Percentiles rank a stretch among this genome's conserved stretches.
phyloP scores from a whole-genome alignment of 1,140 invertebrate species.

The Venustaconcha ellipsiformis region DNA sequence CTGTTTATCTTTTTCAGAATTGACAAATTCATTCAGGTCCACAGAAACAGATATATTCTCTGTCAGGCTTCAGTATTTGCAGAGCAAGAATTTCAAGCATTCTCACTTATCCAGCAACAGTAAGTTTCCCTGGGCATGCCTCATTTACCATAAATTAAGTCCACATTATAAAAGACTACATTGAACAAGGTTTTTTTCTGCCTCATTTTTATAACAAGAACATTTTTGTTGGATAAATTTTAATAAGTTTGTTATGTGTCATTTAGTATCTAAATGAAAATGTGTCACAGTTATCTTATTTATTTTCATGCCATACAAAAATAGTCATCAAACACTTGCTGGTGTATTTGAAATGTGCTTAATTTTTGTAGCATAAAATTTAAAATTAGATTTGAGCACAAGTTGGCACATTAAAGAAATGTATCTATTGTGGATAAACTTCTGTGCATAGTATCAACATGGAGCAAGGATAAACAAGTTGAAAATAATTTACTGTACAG shows the following conservation, averaged over 20 bases:
- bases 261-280: not conserved
- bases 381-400: too few species aligned
- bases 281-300: not conserved
- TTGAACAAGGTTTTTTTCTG: not conserved
- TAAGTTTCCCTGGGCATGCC: slow-evolving; percentile 1
- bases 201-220: not conserved
- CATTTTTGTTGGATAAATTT: not conserved
- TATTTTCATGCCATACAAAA: too few species aligned
- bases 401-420: too few species aligned
- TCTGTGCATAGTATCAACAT: too few species aligned
- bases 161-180: too few species aligned
- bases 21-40: slow-evolving; percentile 25
- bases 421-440: too few species aligned
- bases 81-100: slow-evolving; percentile 3
- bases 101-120: slow-evolving; percentile 22
- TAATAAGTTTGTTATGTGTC: not conserved
- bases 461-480: too few species aligned
- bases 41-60: slow-evolving; percentile 20
- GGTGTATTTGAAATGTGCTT: too few species aligned
- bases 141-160: too few species aligned
- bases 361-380: too few species aligned
- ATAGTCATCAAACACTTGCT: too few species aligned
- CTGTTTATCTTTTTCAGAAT: slow-evolving; percentile 12
- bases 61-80: slow-evolving; percentile 20
- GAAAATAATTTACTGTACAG: too few species aligned